Percentiles rank a stretch among this genome's conserved stretches.
phyloP scores from a whole-genome alignment of 2,113 vertebrate species.

The Haemorhous mexicanus region DNA sequence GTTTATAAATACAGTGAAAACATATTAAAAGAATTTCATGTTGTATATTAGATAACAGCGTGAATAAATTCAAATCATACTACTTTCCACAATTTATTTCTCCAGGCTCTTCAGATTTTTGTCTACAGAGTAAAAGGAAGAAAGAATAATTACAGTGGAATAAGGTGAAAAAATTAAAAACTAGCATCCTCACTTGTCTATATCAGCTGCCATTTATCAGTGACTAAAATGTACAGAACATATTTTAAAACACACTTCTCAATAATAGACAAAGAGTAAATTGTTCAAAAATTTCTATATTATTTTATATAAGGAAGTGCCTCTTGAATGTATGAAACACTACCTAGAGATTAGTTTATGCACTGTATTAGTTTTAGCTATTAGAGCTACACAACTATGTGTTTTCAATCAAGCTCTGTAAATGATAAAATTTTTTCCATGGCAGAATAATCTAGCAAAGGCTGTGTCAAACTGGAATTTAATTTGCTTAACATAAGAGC shows the following conservation, averaged over 20 bases:
- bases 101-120: background rate
- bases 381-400: background rate
- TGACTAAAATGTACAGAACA: background rate
- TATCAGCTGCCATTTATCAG: background rate
- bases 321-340: background rate
- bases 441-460: constrained; percentile 10
- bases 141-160: background rate
- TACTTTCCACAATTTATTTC: background rate
- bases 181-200: background rate
- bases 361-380: background rate
- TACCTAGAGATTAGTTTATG: background rate
- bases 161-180: background rate
- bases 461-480: constrained; percentile 21
- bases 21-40: background rate
- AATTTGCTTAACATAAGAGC: constrained; percentile 43
- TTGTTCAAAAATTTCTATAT: background rate
- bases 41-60: background rate
- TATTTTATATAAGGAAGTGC: background rate
- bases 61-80: background rate
- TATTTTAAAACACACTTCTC: background rate
- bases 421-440: background rate
- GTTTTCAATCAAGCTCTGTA: background rate
- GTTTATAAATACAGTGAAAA: background rate
- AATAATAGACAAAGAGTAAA: background rate
- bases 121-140: background rate